These are phyloP conservation scores for Yponomeuta cagnagella DNA, from an alignment of 2,888 invertebrate species.

Conservation along the genomic window DNA sequence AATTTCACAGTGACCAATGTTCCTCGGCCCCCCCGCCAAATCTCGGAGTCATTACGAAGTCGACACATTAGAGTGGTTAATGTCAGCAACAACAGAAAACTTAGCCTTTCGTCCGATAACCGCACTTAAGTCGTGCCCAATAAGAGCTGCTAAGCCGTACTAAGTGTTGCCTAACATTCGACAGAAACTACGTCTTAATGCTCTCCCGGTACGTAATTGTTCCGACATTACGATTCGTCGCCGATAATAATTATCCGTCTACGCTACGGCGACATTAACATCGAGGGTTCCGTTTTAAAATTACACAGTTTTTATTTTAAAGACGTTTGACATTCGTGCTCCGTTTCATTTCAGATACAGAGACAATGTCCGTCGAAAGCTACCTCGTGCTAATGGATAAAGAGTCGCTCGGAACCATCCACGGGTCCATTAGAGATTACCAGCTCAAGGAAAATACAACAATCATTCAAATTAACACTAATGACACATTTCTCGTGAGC, in stretches of 20 bases:
- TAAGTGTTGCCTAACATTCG: slow-evolving; percentile 13
- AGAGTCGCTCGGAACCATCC: background rate
- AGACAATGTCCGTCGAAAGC: background rate
- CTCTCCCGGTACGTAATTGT: slow-evolving; percentile 43
- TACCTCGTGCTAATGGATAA: slow-evolving; percentile 6
- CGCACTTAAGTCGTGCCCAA: too few relatives aligned
- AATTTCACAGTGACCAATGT: slow-evolving; percentile 39
- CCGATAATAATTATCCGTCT: slow-evolving; percentile 46
- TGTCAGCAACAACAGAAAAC: too few relatives aligned
- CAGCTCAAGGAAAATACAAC: slow-evolving; percentile 39
- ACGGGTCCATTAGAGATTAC: slow-evolving; percentile 30
- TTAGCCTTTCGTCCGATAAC: too few relatives aligned
- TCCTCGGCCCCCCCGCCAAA: slow-evolving; percentile 31
- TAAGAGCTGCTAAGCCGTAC: too few relatives aligned
- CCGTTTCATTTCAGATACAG: background rate
- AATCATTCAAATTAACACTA: slow-evolving; percentile 68
- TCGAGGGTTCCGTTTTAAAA: slow-evolving; percentile 31
- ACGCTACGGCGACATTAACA: slow-evolving; percentile 35
- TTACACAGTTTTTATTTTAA: background rate
- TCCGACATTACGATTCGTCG: slow-evolving; percentile 47
- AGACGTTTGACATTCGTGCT: background rate
- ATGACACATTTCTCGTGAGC: slow-evolving; percentile 67
- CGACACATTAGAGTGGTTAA: slow-evolving; percentile 44
- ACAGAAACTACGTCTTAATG: slow-evolving; percentile 37
- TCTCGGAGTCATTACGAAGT: slow-evolving; percentile 49